Conservation (phyloP, 2,113 vertebrate genomes). For the Tyrannus savana region DNA sequence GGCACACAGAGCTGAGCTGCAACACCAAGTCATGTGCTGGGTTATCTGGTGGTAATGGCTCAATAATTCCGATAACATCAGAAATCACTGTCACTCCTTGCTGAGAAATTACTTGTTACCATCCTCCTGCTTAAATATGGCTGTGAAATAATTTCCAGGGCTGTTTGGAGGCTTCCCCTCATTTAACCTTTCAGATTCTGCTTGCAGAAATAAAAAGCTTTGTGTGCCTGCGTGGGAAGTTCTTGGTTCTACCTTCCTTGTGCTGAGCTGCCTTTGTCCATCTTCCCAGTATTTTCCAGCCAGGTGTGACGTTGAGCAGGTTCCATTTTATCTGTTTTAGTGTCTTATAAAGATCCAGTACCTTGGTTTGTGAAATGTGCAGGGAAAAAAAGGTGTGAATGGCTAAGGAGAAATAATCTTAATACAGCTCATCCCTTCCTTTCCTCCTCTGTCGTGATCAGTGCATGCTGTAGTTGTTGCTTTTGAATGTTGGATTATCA, state of each 20-base stretch:
- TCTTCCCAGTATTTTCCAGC: conserved; percentile 50
- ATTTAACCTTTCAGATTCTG: conserved; percentile 14
- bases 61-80: conserved; percentile 75
- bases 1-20: conserved; percentile 58
- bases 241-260: background rate
- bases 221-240: background rate
- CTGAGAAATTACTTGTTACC: conserved; percentile 67
- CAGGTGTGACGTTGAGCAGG: background rate
- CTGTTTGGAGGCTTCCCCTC: conserved; percentile 33
- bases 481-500: background rate
- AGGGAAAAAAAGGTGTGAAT: conserved; percentile 33
- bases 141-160: conserved; percentile 62
- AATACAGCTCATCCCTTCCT: background rate
- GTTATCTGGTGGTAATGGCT: conserved; percentile 66
- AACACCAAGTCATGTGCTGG: conserved; percentile 47
- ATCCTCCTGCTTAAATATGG: conserved; percentile 71
- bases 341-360: conserved; percentile 27
- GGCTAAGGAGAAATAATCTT: conserved; percentile 49
- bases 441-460: background rate
- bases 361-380: conserved; percentile 1
- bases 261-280: background rate
- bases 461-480: conserved; percentile 26
- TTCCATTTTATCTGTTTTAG: background rate
- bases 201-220: background rate
- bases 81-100: conserved; percentile 66